A percentile compares a stretch with the other conserved stretches of the same genome.
Evolutionary conservation across 2,888 invertebrate species (phyloP).

Genomic region (Limnephilus rhombicus): DNA sequence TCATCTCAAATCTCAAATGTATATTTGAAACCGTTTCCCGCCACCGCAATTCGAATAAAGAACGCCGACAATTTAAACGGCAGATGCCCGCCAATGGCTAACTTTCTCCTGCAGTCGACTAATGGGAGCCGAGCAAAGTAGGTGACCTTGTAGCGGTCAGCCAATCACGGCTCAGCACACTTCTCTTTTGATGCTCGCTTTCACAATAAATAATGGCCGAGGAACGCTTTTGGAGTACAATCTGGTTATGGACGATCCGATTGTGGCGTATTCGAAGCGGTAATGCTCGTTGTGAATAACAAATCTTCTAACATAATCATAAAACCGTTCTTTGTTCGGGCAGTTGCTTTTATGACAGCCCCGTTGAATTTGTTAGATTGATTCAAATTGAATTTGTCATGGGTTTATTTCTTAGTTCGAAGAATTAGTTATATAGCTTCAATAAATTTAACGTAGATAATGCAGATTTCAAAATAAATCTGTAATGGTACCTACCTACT

Average conservation of each 20-base stretch:
- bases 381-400: background rate
- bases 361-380: background rate
- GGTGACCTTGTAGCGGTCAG: constrained; percentile 60
- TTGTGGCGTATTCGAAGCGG: background rate
- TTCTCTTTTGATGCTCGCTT: constrained; percentile 56
- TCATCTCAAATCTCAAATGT: background rate
- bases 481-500: too few species aligned
- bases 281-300: background rate
- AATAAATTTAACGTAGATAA: background rate
- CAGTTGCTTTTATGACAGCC: background rate
- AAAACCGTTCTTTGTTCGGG: background rate
- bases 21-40: background rate
- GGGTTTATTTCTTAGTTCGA: background rate
- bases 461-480: too few species aligned
- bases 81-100: constrained; percentile 29
- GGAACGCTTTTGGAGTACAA: constrained; percentile 50
- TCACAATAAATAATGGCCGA: constrained; percentile 49
- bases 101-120: constrained; percentile 61
- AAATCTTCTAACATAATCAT: background rate
- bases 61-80: constrained; percentile 15
- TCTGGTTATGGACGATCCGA: constrained; percentile 3
- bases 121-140: constrained; percentile 63
- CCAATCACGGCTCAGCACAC: constrained; percentile 53
- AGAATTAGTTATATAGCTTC: background rate
- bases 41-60: constrained; percentile 5